Base-by-base conservation (phyloP, 2,113 vertebrate species). In the Melanotaenia duboulayi region DNA sequence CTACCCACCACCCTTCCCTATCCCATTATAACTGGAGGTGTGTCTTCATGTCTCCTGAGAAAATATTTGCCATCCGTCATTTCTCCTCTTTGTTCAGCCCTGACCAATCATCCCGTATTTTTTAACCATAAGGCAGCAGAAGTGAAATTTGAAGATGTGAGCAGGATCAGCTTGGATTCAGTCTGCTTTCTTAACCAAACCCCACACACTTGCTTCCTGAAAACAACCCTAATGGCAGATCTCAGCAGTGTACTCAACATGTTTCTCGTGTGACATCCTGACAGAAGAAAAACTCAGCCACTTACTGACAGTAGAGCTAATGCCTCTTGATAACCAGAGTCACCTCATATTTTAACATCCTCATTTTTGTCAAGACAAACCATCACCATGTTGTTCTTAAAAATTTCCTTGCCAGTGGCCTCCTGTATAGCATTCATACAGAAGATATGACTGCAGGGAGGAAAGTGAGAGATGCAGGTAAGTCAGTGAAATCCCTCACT, bases 11-110 rank as follows among this genome's bases (percentile, higher is more conserved):
- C 83, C 77, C 74, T 59, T 81, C 61, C 37, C 78, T 40, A 44
- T 74, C 84, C 78, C 87, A 85, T 83, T 81, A 81, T 77, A 82
- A 69, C 83, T 85, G 83, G 81, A 90, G 86, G 88, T 78, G 75
- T 69, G 35, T 50, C 67, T 61, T 57, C 76, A 35, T 72, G 62
- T 82, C 87, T 82, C 84, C 16, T 11, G 81, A 75, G 84, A 67
- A 81, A 88, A 83, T 64, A 7, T 77, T 81, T 48, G 69, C 78
- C 89, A 84, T 92, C 85, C 82, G 59, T 91, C 83, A 90, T 73
- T 69, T 85, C 59, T 78, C 77, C 56, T 64, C 37, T 60, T 86
- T 82, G 68, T 89, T 66, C 71, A 52, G 11, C 24, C 13, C 57
- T 73, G 72, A 65, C 35, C 55, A 73, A n/a, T 86, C 44, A 40